These are phyloP conservation scores for Phalacrocorax carbo DNA, from an alignment of 2,113 vertebrate genomes.

Conservation along the genomic window DNA sequence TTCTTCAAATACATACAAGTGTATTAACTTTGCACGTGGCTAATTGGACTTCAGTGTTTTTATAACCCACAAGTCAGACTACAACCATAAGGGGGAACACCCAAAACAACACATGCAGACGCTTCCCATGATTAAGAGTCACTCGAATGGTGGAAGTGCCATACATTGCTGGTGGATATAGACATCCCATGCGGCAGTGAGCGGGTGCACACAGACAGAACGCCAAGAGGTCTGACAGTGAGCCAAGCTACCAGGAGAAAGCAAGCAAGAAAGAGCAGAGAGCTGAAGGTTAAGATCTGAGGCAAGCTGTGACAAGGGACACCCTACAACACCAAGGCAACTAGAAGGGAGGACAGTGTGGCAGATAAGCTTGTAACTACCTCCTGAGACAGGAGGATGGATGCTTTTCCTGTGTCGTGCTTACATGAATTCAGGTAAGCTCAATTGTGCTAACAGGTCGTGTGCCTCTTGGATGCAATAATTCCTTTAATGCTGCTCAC, in stretches of 20 bases:
- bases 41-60: neutral
- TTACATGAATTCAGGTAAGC: neutral
- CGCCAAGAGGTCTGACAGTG: neutral
- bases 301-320: neutral
- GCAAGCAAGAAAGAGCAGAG: neutral
- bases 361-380: neutral
- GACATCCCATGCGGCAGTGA: neutral
- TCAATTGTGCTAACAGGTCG: neutral
- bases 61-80: neutral
- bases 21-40: neutral
- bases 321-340: neutral
- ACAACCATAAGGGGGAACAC: neutral
- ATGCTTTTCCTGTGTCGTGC: neutral
- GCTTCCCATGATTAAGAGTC: neutral
- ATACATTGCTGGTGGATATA: neutral
- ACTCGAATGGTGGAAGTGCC: neutral
- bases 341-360: neutral
- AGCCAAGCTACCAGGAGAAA: neutral
- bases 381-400: neutral
- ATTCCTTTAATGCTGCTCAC: neutral
- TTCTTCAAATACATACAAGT: neutral
- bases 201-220: neutral
- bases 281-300: neutral
- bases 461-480: neutral
- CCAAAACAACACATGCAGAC: neutral